Evolutionary conservation across 2,888 invertebrate species (phyloP), one percentile per base, ranked within the genome.

Genomic region (Peribatodes rhomboidaria): DNA sequence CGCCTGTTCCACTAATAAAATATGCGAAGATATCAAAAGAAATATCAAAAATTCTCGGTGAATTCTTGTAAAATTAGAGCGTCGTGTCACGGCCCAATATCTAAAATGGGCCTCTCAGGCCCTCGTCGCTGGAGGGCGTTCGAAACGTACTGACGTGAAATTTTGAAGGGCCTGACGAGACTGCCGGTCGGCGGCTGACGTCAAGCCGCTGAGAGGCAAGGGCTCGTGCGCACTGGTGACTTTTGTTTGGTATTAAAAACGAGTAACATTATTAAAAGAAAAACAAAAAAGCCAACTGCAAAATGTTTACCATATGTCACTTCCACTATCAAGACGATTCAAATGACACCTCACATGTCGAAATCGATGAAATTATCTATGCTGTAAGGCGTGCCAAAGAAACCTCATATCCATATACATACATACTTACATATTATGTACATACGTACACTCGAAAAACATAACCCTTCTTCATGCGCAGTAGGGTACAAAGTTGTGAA

Each of bases 101-200:
- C 80, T 81, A 81, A 83, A 87, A 86, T 86, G 84, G 85, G 79
- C 50, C 50, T 50, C 50, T 50, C 20, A 37, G 47, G 78, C 73
- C 68, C 83, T 80, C 78, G 75, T 77, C 79, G 71, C 68, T 78
- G 69, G 69, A 84, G 83, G 73, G 82, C 70, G 67, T 83, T 87
- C 78, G 79, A 84, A 80, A 82, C 72, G 71, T 77, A 78, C 77
- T 80, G 80, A 79, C 73, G 78, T 81, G 77, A 80, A 84, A 80
- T 82, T 82, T 78, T 84, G 77, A 83, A 87, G 85, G 68, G 78
- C 66, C 78, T 76, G 77, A 78, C 77, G 74, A 59, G 70, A 58
- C 77, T 75, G 76, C 71, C 72, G 74, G 77, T 72, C 83, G 83
- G 82, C 81, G 83, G 84, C 80, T 81, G 83, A 82, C 84, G 83